Conservation (phyloP, 2,888 invertebrate genomes). For the Linyphia triangularis region DNA sequence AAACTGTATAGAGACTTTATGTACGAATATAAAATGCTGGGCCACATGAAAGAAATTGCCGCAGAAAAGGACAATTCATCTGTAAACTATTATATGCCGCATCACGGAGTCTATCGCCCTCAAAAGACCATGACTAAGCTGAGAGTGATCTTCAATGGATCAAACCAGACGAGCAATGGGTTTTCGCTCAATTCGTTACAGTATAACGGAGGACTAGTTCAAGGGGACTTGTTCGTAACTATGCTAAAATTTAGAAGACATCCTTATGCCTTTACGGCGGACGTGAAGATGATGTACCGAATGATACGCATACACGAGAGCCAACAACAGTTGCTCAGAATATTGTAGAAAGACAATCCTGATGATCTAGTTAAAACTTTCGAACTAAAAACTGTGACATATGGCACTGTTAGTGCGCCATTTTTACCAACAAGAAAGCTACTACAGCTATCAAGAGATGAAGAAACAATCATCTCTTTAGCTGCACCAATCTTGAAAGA, state of each 20-base stretch:
- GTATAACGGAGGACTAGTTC: neutral
- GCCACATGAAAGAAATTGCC: neutral
- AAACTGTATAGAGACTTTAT: neutral
- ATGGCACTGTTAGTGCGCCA: neutral
- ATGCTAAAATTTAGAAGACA: neutral
- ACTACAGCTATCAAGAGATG: neutral
- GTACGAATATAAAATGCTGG: neutral
- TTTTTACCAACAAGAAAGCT: too few species aligned
- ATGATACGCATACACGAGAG: neutral
- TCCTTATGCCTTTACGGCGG: neutral
- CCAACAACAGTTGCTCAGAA: neutral
- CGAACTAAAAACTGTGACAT: neutral
- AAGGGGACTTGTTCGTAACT: neutral
- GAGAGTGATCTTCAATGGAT: neutral
- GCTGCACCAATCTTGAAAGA: neutral
- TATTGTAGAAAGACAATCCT: neutral
- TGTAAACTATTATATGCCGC: neutral
- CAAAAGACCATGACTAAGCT: neutral
- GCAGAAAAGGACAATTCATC: too few species aligned
- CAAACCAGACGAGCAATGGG: neutral
- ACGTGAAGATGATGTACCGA: slow-evolving; percentile 10
- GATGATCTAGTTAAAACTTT: neutral
- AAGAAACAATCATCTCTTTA: too few species aligned
- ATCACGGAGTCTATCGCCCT: neutral
- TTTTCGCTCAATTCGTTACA: neutral